Base-by-base conservation (phyloP, 2,888 invertebrate species). In the Apotomis turbidana region DNA sequence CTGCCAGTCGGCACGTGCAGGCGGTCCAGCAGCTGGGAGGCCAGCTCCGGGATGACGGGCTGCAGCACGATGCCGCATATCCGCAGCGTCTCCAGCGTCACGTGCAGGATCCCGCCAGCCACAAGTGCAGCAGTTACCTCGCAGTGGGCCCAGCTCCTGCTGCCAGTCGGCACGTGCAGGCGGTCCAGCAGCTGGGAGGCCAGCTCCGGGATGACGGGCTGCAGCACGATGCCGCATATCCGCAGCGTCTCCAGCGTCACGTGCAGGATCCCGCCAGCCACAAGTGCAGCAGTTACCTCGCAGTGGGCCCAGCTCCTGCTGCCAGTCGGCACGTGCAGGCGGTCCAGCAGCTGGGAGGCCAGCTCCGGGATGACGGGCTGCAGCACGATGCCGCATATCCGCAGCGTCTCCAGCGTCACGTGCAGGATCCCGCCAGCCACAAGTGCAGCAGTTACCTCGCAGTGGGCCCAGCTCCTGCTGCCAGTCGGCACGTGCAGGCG, bases 351-450 rank as follows among this genome's bases (percentile, higher is more conserved):
- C 75, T 93, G 94, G 15, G 89, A 85, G 2, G 96, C 90, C 79
- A 98, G 87, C 67, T 94, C 94, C 4, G 99, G 99, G 70, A 97
- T 94, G 36, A 99, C 95, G 0, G 99, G 99, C 80, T 97, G 96
- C 41, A 99, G 89, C 54, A 98, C 94, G 74, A 99, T 96, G 0
- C 76, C 86, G n/a, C n/a, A n/a, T n/a, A n/a, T n/a, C n/a, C n/a
- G n/a, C n/a, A n/a, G n/a, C n/a, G n/a, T n/a, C n/a, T n/a, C n/a
- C n/a, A n/a, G n/a, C n/a, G n/a, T n/a, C n/a, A n/a, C n/a, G n/a
- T n/a, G n/a, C n/a, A n/a, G n/a, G n/a, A n/a, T n/a, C n/a, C n/a
- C n/a, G n/a, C n/a, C n/a, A n/a, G n/a, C n/a, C n/a, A n/a, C n/a
- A n/a, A n/a, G n/a, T n/a, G n/a, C n/a, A n/a, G 54, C 83, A 84